A percentile compares a stretch with the other conserved stretches of the same genome.
Conservation (phyloP, 2,113 vertebrate species). For the Ceuthmochares aereus region DNA sequence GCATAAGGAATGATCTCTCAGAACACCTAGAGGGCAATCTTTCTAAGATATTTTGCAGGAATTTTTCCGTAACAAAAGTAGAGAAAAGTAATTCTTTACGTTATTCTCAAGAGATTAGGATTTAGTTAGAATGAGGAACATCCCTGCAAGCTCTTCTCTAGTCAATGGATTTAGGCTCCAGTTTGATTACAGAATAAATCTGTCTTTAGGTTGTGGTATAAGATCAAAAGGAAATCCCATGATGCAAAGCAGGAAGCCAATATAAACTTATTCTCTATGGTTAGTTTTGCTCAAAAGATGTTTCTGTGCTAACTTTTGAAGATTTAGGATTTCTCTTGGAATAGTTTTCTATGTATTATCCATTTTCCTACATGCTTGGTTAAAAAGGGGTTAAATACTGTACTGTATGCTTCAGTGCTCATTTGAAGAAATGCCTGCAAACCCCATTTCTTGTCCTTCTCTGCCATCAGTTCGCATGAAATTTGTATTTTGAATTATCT, state of each 20-base stretch:
- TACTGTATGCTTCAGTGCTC: not conserved
- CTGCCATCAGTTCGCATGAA: not conserved
- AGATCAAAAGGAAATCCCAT: conserved; percentile 40
- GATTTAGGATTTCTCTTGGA: not conserved
- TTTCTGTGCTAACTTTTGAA: conserved; percentile 6
- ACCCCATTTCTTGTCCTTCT: not conserved
- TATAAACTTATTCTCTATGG: conserved; percentile 7
- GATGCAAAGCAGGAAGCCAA: conserved; percentile 2
- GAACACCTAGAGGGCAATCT: not conserved
- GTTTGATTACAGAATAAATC: not conserved
- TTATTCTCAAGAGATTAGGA: not conserved
- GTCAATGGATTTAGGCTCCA: not conserved
- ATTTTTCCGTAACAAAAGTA: not conserved
- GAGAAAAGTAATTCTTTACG: not conserved
- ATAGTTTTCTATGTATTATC: not conserved
- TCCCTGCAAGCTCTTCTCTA: not conserved
- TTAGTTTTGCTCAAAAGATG: conserved; percentile 15
- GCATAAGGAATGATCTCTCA: not conserved
- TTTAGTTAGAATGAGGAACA: not conserved
- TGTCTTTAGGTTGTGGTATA: not conserved
- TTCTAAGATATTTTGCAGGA: not conserved
- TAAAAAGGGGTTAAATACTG: conserved; percentile 12
- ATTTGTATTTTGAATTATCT: not conserved
- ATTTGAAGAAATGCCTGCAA: conserved; percentile 3
- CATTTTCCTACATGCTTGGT: conserved; percentile 4